Percentiles rank a stretch among this genome's conserved stretches.
Conservation (phyloP, 1,140 invertebrate genomes). For the Conus betulinus region DNA sequence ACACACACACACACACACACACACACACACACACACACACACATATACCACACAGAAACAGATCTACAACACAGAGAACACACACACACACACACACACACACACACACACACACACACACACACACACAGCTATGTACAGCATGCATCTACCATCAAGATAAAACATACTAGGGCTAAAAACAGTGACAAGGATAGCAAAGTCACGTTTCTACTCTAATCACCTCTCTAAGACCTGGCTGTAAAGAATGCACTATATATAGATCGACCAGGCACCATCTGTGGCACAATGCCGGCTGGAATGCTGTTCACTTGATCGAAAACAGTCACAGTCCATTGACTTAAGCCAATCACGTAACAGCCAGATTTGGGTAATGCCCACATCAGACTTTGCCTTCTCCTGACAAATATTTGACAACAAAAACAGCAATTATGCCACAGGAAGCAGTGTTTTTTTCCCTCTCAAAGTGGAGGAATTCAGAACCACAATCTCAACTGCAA, state of each 20-base stretch:
- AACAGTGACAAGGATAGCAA: neutral
- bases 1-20: neutral
- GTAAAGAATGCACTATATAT: neutral
- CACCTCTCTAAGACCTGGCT: neutral
- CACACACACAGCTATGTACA: neutral
- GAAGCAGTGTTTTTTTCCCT: too few species aligned
- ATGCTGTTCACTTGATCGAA: neutral
- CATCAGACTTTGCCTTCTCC: neutral
- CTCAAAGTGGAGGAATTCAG: too few species aligned
- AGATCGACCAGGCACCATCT: neutral
- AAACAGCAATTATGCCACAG: neutral
- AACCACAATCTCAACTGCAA: neutral
- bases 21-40: neutral
- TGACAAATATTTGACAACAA: neutral
- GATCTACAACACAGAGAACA: neutral
- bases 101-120: neutral
- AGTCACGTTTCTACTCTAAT: neutral
- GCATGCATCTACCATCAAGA: neutral
- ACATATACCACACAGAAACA: neutral
- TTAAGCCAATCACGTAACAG: neutral
- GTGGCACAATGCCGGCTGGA: neutral
- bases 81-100: neutral
- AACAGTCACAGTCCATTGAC: neutral
- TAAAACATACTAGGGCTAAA: neutral
- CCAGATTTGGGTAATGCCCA: neutral